These are phyloP conservation scores for Alectura lathami DNA, from an alignment of 2,113 vertebrate species.

Conservation along the genomic window DNA sequence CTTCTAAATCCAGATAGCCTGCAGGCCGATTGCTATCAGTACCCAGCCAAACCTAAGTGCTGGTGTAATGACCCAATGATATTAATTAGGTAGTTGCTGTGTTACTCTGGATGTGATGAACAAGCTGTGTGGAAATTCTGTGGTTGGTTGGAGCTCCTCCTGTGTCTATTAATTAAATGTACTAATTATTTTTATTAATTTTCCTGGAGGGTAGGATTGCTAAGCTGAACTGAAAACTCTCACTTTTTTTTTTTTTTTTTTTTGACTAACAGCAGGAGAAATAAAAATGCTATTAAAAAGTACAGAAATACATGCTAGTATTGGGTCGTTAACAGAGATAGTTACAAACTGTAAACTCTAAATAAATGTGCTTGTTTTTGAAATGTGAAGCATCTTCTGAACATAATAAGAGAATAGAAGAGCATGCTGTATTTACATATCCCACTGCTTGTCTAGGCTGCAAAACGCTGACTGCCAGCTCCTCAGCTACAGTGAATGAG, in stretches of 20 bases:
- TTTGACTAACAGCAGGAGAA: neutral
- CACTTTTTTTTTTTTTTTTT: neutral
- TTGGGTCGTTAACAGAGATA: neutral
- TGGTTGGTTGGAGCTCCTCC: conserved; percentile 56
- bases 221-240: conserved; percentile 25
- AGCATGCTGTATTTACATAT: neutral
- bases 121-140: conserved; percentile 54
- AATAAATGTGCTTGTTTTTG: neutral
- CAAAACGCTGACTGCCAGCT: neutral
- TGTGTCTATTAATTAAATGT: conserved; percentile 71
- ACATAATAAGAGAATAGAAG: neutral
- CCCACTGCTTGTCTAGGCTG: neutral
- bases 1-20: neutral
- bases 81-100: conserved; percentile 69
- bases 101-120: conserved; percentile 71
- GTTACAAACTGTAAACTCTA: neutral
- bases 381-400: neutral
- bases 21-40: conserved; percentile 7
- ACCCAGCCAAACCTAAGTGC: conserved; percentile 32
- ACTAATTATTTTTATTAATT: conserved; percentile 73
- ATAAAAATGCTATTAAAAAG: neutral
- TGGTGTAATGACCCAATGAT: conserved; percentile 56
- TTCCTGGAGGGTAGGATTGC: conserved; percentile 36
- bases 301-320: neutral
- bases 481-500: neutral